Base-by-base conservation (phyloP, 2,113 vertebrate species). In the Prochilodus magdalenae region DNA sequence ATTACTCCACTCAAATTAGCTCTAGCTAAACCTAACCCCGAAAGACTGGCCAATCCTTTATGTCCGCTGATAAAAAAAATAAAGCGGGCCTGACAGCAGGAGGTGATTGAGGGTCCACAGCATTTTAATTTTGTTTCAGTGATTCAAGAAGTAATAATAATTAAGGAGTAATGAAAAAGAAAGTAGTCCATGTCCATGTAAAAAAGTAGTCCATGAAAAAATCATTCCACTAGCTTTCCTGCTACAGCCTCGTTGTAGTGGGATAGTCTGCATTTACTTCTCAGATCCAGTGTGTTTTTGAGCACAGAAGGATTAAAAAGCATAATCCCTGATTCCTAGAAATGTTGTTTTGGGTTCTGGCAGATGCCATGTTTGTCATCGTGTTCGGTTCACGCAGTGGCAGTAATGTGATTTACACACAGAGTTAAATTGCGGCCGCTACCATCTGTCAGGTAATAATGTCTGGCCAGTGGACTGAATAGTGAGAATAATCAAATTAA, bases 401-500 rank as follows among this genome's bases (percentile, higher is more conserved):
- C 36, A 36, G 62, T 84, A 67, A 81, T 79, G 15, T 69, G 62
- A 73, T 84, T 60, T 63, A 63, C 26, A 83, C 47, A 59, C 24
- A n/a, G 57, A 65, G 59, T 51, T 78, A 47, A 81, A 51, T 59
- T 63, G 26, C 69, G 47, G 16, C n/a, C 75, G 1, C 55, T 4
- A 62, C 75, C 84, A 79, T 82, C 84, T 85, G 84, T 82, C 70
- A 22, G 20, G 36, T 60, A 67, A 69, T 75, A 69, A 69, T 24
- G 62, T 82, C 60, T 53, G 74, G 70, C 36, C 47, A 29, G 44
- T 47, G 36, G 27, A 62, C 79, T 55, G 71, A 70, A 47, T 73
- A 51, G 30, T 66, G 79, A 80, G 20, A 75, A 26, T 60, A 73
- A 84, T 87, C 80, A 75, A 40, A 83, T 83, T 79, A 72, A 71